Conservation (phyloP, 2,888 invertebrate species). For the Sericinus montela region DNA sequence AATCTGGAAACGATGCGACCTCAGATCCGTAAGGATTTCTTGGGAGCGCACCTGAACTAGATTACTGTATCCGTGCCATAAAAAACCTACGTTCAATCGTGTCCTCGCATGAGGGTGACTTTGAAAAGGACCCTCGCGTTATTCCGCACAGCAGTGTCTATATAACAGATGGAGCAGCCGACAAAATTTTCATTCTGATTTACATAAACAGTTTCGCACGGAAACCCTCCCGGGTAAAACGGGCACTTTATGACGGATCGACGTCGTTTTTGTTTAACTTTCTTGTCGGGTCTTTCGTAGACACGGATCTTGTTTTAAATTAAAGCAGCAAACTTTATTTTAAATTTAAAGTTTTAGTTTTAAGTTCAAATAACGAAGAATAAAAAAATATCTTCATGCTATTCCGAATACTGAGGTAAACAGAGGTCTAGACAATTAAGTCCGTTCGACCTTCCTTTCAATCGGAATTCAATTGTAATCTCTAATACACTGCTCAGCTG, state of each 20-base stretch:
- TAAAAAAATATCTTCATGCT: no score
- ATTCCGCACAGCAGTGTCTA: constrained; percentile 41
- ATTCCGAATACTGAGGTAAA: no score
- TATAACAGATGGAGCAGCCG: constrained; percentile 50
- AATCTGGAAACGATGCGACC: constrained; percentile 66
- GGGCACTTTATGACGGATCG: constrained; percentile 37
- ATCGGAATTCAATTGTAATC: no score
- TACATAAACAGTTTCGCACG: constrained; percentile 58
- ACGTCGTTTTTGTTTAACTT: constrained; percentile 26
- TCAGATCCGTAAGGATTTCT: constrained; percentile 63
- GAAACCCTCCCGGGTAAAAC: constrained; percentile 34
- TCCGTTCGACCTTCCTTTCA: no score
- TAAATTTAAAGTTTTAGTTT: not conserved
- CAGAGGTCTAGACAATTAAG: no score
- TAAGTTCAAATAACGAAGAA: not conserved
- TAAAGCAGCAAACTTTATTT: constrained; percentile 10
- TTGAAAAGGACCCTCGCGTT: constrained; percentile 57
- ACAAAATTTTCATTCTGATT: constrained; percentile 49
- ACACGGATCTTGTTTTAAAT: constrained; percentile 16
- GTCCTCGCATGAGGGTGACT: constrained; percentile 53
- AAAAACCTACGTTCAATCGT: constrained; percentile 64
- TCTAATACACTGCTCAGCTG: no score
- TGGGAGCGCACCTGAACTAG: constrained; percentile 72
- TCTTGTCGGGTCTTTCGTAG: constrained; percentile 16
- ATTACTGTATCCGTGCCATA: constrained; percentile 70